Evolutionary conservation across 23 tunicate genomes (phyloP).

Genomic region (Oikopleura vanhoeffeni): DNA sequence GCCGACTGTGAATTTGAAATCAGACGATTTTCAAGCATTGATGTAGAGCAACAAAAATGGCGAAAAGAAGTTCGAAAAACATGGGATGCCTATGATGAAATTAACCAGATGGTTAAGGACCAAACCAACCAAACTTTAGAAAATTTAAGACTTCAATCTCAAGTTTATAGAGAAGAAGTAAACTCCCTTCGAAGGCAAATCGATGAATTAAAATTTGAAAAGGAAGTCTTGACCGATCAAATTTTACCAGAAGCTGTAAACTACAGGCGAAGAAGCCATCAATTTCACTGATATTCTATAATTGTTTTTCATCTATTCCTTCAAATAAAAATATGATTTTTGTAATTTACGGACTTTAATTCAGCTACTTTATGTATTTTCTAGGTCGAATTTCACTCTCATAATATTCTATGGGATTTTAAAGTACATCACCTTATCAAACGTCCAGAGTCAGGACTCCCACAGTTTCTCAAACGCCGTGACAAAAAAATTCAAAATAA

Average conservation of each 20-base stretch:
- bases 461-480: too few species aligned
- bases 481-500: too few species aligned
- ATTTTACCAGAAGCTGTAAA: neutral
- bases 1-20: neutral
- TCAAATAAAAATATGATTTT: neutral
- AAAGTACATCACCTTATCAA: too few species aligned
- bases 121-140: neutral
- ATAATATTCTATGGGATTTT: too few species aligned
- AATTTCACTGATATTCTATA: neutral
- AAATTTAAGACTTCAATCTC: neutral
- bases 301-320: neutral
- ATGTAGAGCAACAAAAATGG: neutral
- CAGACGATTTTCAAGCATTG: neutral
- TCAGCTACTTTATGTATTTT: too few species aligned
- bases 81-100: neutral
- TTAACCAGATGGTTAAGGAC: neutral
- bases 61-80: neutral
- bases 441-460: too few species aligned
- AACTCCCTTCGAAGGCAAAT: slow-evolving; percentile 4
- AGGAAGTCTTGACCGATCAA: neutral
- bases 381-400: too few species aligned
- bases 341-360: neutral
- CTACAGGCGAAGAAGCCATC: neutral
- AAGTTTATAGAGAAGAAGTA: slow-evolving; percentile 6
- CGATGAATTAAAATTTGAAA: neutral